phyloP scores from a whole-genome alignment of 2,888 invertebrate genomes.

The Halocaridina rubra region DNA sequence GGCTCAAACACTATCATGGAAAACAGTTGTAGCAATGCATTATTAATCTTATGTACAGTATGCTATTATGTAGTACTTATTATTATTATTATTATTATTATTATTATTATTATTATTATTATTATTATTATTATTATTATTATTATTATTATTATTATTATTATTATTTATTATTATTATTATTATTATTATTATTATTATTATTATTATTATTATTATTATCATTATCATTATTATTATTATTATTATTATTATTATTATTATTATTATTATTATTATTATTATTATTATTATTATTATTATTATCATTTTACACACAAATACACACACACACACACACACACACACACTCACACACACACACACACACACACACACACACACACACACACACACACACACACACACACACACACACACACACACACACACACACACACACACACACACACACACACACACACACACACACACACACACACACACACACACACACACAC shows the following conservation, averaged over 20 bases:
- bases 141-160: conserved; percentile 40
- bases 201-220: conserved; percentile 22
- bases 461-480: background rate
- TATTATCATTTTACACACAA: background rate
- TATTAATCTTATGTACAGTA: no score
- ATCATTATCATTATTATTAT: background rate
- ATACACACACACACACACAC: background rate
- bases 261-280: background rate
- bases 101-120: conserved; percentile 61
- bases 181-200: conserved; percentile 27
- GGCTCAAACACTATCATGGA: no score
- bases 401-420: background rate
- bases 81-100: conserved; percentile 33
- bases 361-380: background rate
- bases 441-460: background rate
- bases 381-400: background rate
- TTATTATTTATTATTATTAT: conserved; percentile 20
- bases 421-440: background rate
- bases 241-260: background rate
- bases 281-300: background rate
- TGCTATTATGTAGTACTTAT: background rate
- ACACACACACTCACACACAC: no score
- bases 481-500: no score
- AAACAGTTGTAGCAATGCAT: no score
- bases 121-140: conserved; percentile 10